Conservation (phyloP, 2,797 vertebrate genomes). For the Pangasius macronema region DNA sequence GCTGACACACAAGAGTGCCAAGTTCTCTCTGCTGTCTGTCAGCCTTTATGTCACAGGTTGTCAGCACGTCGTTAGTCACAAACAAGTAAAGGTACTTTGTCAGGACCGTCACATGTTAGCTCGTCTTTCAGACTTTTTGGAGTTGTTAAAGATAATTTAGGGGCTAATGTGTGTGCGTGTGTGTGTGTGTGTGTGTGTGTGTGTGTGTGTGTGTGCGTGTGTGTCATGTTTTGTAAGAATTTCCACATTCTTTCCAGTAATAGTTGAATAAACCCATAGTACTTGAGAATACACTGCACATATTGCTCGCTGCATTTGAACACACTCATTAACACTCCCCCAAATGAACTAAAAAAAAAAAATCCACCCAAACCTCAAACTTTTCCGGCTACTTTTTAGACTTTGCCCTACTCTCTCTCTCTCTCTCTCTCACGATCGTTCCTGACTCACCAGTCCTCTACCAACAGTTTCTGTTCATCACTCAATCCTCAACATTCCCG, state of each 20-base stretch:
- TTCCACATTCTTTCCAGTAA: slow-evolving; percentile 22
- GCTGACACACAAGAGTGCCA: slow-evolving; percentile 40
- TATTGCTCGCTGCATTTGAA: background rate
- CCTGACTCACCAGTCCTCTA: slow-evolving; percentile 19
- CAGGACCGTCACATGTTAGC: slow-evolving; percentile 17
- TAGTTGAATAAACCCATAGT: background rate
- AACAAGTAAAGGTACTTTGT: slow-evolving; percentile 32
- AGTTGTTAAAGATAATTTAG: background rate
- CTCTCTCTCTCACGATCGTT: background rate
- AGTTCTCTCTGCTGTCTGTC: slow-evolving; percentile 46
- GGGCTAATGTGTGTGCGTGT: background rate
- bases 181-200: background rate
- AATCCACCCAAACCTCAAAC: background rate
- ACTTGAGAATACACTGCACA: background rate
- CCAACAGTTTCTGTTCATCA: slow-evolving; percentile 16
- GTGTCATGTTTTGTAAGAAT: slow-evolving; percentile 4
- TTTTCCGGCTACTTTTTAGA: background rate
- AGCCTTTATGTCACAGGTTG: slow-evolving; percentile 41
- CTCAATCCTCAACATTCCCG: background rate
- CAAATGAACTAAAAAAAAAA: too few relatives aligned
- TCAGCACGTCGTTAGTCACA: slow-evolving; percentile 46
- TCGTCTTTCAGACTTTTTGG: background rate
- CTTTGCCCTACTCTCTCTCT: slow-evolving; percentile 2
- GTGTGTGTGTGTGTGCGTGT: background rate
- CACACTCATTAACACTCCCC: background rate